Conservation (phyloP, 2,113 vertebrate genomes). For the Eira barbara region DNA sequence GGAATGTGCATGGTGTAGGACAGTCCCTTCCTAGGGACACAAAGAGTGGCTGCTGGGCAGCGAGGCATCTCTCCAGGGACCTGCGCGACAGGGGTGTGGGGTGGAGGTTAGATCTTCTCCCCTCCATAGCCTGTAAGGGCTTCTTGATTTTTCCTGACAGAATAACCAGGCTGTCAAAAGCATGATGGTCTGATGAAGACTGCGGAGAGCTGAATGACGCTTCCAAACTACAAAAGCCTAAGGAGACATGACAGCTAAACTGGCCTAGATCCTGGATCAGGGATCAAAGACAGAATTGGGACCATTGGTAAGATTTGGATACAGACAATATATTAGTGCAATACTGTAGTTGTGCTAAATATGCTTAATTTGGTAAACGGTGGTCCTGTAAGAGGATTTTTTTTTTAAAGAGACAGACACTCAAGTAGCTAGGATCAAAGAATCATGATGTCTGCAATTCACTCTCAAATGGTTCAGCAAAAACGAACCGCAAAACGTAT, state of each 20-base stretch:
- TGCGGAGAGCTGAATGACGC: not conserved
- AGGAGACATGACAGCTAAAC: not conserved
- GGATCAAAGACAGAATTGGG: not conserved
- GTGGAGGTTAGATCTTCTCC: not conserved
- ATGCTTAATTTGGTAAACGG: not conserved
- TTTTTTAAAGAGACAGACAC: not conserved
- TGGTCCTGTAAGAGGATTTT: not conserved
- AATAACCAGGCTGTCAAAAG: not conserved
- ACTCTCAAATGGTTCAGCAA: not conserved
- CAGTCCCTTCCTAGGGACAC: not conserved
- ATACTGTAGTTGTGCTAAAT: not conserved
- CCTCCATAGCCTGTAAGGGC: not conserved
- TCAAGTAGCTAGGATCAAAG: not conserved
- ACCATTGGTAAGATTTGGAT: not conserved
- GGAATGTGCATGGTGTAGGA: not conserved
- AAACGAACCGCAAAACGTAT: not conserved
- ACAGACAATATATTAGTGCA: not conserved
- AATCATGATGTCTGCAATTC: not conserved
- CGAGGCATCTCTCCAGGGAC: not conserved
- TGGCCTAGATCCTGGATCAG: not conserved
- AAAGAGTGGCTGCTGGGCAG: not conserved
- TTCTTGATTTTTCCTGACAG: not conserved
- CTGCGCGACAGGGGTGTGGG: not conserved
- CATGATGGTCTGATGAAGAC: not conserved
- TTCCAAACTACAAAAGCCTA: not conserved